These are phyloP conservation scores for Clarias fuscus DNA, from an alignment of 2,797 vertebrate genomes.

Conservation along the genomic window DNA sequence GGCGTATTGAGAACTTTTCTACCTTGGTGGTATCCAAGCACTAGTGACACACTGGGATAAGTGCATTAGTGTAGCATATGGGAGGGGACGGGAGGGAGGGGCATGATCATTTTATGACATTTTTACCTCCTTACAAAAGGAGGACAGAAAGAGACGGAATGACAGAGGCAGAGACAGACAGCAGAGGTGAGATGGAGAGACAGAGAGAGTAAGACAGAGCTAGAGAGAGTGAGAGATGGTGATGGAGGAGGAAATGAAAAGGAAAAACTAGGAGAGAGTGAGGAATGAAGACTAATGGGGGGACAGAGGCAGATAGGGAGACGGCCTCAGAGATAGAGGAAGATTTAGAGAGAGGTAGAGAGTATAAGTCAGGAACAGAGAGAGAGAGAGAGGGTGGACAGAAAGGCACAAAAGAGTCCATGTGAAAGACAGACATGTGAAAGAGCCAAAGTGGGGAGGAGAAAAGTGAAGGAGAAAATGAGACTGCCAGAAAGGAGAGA, in stretches of 20 bases:
- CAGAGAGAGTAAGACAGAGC: neutral
- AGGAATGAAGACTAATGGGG: neutral
- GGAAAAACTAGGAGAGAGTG: too few species aligned
- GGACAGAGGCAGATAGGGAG: neutral
- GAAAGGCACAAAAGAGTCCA: neutral
- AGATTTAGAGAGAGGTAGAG: neutral
- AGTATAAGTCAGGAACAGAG: neutral
- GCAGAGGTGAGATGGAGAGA: too few species aligned
- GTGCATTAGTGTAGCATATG: too few species aligned
- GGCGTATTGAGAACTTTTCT: too few species aligned
- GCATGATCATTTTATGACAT: too few species aligned
- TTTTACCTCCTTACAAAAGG: too few species aligned
- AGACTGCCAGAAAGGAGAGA: neutral
- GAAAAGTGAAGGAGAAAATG: neutral
- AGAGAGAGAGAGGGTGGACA: neutral
- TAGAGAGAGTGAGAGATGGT: neutral
- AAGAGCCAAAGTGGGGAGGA: neutral
- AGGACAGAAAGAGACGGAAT: neutral
- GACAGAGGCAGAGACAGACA: neutral
- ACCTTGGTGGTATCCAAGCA: too few species aligned
- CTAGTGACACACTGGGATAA: too few species aligned
- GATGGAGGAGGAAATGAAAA: neutral
- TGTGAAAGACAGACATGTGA: neutral
- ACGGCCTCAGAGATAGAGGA: neutral
- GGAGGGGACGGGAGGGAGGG: too few species aligned